Evolutionary conservation across 1,140 invertebrate species (phyloP), one percentile per base, ranked within the genome.

Genomic region (Palaemon carinicauda): DNA sequence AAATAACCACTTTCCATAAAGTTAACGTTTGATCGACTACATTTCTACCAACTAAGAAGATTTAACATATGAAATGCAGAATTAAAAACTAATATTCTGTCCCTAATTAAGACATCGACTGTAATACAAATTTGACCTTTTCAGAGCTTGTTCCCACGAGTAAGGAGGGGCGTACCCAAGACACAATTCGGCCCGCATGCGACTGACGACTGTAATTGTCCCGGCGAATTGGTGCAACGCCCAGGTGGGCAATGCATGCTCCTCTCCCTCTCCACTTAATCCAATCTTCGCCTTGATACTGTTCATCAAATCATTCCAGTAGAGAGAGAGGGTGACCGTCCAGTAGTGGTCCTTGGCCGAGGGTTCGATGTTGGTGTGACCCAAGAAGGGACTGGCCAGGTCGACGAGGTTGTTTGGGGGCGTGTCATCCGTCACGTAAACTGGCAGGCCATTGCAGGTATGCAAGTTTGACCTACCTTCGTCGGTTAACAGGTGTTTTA

Each of bases 391-490:
- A 89, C 94, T 91, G 86, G 94, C 91, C 88, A 95, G 93, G 52
- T 92, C 91, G 29, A 93, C 93, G 14, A 93, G 91, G 90, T 94
- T 94, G 80, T 93, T 91, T n/a, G 94, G 91, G 9, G 93, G 92
- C 0, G 95, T 95, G 89, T 95, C 93, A 90, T 95, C 95, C 24
- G 94, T 95, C 17, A 95, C 91, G 84, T 94, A 95, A 51, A 94
- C 93, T 0, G 93, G 92, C 65, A 94, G 88, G 19, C 94, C 94
- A 19, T 91, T 31, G 91, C 86, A 82, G 85, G 87, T 80, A 81
- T 90, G 92, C 89, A 93, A 90, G 29, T 91, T 91, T 87, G 91
- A 90, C 17, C 91, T 91, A 71, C 91, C 91, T 1, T 91, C 89
- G 53, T 91, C 90, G 19, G 75, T 88, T 9, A 95, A 90, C 0